Base-by-base conservation (phyloP, 92 coral and sea anemone genomes). In the Heteractis magnifica region DNA sequence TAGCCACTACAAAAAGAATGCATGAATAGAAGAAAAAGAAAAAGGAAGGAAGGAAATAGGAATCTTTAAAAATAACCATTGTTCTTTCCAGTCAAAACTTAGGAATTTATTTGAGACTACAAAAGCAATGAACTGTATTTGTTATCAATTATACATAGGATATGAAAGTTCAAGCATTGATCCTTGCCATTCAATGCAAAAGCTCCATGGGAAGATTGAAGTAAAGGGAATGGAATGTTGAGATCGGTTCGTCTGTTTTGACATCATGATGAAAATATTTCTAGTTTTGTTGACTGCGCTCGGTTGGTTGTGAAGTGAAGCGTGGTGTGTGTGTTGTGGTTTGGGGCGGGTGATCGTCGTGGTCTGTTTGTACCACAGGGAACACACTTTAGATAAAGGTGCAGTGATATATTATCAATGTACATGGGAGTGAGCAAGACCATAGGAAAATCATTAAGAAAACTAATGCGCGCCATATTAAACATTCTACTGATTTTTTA, bases 221-320 rank as follows among this genome's bases (percentile, higher is more conserved):
- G 6, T 81, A 81, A 81, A 8, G 8, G 56, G 65, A 81, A 51
- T 0, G 84, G 84, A 81, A 81, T 81, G 72, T 81, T 51, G 12
- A 11, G 73, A 16, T 60, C 53, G 75, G 65, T 21, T 76, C 41
- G 26, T 55, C 41, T 52, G 58, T 70, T 56, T 81, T 81, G 55
- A 81, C 84, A 81, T 81, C 84, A 81, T 81, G 48, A 21, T 20
- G 65, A 51, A 81, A 81, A 81, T 81, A 81, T 81, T 81, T 81
- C 19, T 51, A 21, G 4, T 5, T 50, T 23, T 16, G 65, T 51
- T 13, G 51, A 10, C 15, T 14, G 10, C 74, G 77, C 52, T 4
- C 62, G 51, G 71, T 65, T 41, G 48, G 48, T 34, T 18, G 60
- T 72, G 58, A 58, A 52, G 77, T 74, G 72, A 11, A 53, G 49